These are phyloP conservation scores for Mechanitis messenoides DNA, from an alignment of 2,888 invertebrate genomes.

Conservation along the genomic window DNA sequence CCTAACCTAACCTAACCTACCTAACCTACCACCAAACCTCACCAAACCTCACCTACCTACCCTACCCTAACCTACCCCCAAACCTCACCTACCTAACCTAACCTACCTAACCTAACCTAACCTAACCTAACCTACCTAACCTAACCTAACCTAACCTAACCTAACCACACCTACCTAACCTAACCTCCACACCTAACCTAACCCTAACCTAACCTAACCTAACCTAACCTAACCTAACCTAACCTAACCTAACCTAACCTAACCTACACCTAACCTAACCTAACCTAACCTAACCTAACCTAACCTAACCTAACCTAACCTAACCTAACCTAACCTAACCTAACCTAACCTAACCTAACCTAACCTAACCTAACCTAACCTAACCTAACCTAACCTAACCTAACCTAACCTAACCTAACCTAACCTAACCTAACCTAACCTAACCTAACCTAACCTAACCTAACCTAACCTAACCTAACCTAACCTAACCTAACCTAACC, in stretches of 20 bases:
- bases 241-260: constrained; percentile 23
- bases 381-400: constrained; percentile 26
- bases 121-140: no score
- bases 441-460: constrained; percentile 24
- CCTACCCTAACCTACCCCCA: constrained; percentile 14
- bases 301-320: constrained; percentile 20
- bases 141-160: constrained; percentile 19
- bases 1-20: no score
- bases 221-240: constrained; percentile 20
- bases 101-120: no score
- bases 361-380: constrained; percentile 23
- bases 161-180: constrained; percentile 16
- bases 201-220: constrained; percentile 20
- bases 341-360: constrained; percentile 22
- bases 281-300: constrained; percentile 21
- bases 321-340: constrained; percentile 22
- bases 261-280: constrained; percentile 23
- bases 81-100: no score
- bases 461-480: constrained; percentile 23
- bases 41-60: constrained; percentile 18
- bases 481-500: constrained; percentile 24
- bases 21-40: constrained; percentile 15
- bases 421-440: constrained; percentile 23
- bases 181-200: constrained; percentile 19
- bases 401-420: constrained; percentile 25